A percentile compares a stretch with the other conserved stretches of the same genome.
Conservation (phyloP, 2,113 vertebrate species). For the Sprattus sprattus region DNA sequence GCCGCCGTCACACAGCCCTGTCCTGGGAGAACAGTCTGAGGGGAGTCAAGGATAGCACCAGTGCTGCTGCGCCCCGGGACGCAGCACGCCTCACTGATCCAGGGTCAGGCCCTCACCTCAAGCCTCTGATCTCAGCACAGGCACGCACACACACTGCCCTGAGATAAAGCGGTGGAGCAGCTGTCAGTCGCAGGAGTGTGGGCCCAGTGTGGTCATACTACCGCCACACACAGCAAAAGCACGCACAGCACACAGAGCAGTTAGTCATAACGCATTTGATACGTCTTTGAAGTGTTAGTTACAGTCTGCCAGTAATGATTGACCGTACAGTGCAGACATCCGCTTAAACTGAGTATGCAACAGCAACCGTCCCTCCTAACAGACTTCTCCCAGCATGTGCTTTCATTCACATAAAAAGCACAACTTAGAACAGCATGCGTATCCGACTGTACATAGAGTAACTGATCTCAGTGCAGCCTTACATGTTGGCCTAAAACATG, state of each 20-base stretch:
- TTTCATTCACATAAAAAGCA: neutral
- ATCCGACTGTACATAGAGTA: neutral
- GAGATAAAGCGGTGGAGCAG: neutral
- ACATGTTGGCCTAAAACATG: neutral
- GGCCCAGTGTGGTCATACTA: neutral
- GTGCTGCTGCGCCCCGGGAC: neutral
- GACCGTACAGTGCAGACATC: too few relatives aligned
- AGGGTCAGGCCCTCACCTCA: neutral
- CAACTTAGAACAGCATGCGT: neutral
- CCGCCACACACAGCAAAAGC: neutral
- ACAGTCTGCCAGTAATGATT: too few relatives aligned
- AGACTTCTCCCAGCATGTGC: neutral
- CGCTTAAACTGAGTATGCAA: too few relatives aligned
- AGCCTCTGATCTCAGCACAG: neutral
- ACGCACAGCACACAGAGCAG: neutral
- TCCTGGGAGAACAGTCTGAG: neutral
- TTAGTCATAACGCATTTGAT: neutral
- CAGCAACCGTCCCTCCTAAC: too few relatives aligned
- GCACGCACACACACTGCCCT: neutral
- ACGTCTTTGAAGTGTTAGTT: too few relatives aligned
- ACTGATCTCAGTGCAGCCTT: neutral
- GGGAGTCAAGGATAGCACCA: conserved; percentile 1
- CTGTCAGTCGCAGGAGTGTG: neutral
- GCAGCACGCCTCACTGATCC: neutral
- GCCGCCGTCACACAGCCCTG: too few relatives aligned